Evolutionary conservation across 2,797 vertebrate species (phyloP).

Genomic region (Macropodus opercularis): DNA sequence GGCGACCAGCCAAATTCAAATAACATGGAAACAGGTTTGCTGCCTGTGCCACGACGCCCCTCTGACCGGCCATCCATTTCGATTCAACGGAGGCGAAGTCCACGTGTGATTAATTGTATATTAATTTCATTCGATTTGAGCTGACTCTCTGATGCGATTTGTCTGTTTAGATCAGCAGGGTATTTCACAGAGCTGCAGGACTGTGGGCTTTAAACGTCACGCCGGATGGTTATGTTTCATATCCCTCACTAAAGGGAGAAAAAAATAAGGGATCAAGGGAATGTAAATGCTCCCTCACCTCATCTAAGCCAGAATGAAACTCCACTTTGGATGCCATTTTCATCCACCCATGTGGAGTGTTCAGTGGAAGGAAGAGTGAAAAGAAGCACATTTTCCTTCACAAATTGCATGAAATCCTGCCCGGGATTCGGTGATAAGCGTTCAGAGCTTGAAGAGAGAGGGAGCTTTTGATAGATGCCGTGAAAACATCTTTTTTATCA

Average conservation of each 20-base stretch:
- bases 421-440: constrained; percentile 55
- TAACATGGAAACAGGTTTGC: constrained; percentile 62
- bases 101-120: constrained; percentile 45
- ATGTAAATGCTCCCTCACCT: constrained; percentile 73
- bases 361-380: constrained; percentile 51
- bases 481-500: constrained; percentile 42
- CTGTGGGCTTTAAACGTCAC: constrained; percentile 57
- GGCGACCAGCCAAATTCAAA: constrained; percentile 64
- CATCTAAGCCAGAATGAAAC: constrained; percentile 70
- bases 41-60: constrained; percentile 32
- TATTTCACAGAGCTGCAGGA: constrained; percentile 42
- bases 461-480: constrained; percentile 34
- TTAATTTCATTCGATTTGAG: constrained; percentile 45
- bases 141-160: constrained; percentile 55
- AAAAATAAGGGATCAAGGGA: constrained; percentile 66
- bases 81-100: constrained; percentile 47
- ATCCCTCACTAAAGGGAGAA: constrained; percentile 52
- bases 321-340: constrained; percentile 65
- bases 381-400: constrained; percentile 62
- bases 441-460: constrained; percentile 33
- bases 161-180: constrained; percentile 53
- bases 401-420: constrained; percentile 64
- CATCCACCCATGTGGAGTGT: constrained; percentile 60
- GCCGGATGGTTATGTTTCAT: constrained; percentile 58
- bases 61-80: constrained; percentile 38